Conservation (phyloP, 1,140 invertebrate genomes). For the Heliconius melpomene region DNA sequence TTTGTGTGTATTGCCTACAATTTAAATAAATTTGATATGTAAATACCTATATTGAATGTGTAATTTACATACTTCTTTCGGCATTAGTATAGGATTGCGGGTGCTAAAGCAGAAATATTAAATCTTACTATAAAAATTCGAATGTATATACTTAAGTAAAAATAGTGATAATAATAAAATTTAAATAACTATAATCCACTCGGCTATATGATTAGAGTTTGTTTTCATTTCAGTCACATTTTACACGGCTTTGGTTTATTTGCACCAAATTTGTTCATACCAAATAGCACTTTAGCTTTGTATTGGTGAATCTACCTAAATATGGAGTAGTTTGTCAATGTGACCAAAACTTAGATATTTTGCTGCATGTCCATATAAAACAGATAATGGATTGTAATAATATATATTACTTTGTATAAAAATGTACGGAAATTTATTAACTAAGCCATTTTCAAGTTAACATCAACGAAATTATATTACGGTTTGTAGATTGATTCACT, state of each 20-base stretch:
- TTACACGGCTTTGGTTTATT: slow-evolving; percentile 7
- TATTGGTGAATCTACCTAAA: neutral
- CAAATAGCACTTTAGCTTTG: slow-evolving; percentile 23
- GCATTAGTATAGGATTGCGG: slow-evolving; percentile 43
- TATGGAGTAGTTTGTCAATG: slow-evolving; percentile 39
- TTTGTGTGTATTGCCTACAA: neutral
- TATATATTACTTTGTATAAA: neutral
- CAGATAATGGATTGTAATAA: neutral
- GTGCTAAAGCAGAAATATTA: slow-evolving; percentile 51
- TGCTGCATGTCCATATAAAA: neutral
- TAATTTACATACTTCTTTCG: slow-evolving; percentile 1
- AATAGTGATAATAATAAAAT: slow-evolving; percentile 10
- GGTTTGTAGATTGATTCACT: neutral
- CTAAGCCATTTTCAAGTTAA: neutral
- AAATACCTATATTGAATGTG: neutral
- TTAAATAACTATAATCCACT: neutral
- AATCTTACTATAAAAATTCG: slow-evolving; percentile 42
- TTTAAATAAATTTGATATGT: neutral
- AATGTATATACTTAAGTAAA: slow-evolving; percentile 53
- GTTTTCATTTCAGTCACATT: neutral
- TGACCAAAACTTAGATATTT: slow-evolving; percentile 48
- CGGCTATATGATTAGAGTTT: slow-evolving; percentile 10
- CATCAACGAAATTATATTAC: neutral
- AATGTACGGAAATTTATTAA: neutral
- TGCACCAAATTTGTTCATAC: slow-evolving; percentile 29